Evolutionary conservation across 2,797 vertebrate genomes (phyloP), one percentile per base, ranked within the genome.

Genomic region (Cephalopachus bancanus): DNA sequence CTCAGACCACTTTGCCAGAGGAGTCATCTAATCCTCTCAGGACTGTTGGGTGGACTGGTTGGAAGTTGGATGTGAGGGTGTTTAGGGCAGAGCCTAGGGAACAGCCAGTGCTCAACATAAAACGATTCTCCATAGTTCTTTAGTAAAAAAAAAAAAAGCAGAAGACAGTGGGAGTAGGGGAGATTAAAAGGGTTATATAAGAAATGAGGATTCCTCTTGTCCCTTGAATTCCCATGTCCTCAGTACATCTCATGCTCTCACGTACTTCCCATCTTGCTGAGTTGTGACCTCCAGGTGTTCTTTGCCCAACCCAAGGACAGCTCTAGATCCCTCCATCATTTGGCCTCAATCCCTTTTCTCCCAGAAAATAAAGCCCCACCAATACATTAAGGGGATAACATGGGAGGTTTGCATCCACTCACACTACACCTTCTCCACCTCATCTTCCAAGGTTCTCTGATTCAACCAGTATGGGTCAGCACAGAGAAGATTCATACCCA

Each of bases 91-190:
- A 93, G 15, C 49, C 7, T 72, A 15, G 8, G 17, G 22, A 89
- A 3, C 53, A 67, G 37, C n/a, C 49, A n/a, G 33, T 67, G 5
- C 16, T 62, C 51, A 53, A 20, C 20, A 51, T 14, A 49, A 57
- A 76, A 33, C 28, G 11, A 91, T 19, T 83, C 51, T 12, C 51
- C 8, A 17, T 24, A 19, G 24, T 28, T 83, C 62, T 64, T 91
- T 28, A 62, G 75, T 17, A 44, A 57, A 89, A 94, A 74, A 44
- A 57, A 89, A 94, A 74, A 49, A 75, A 93, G 33, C 33, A 64
- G 57, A 92, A 33, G 55, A 64, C 6, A 83, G 10, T 4, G 0
- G 19, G 44, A 65, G 4, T 17, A 64, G 71, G 7, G n/a, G 37
- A 55, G 62, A 80, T 37, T 9, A 12, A 81, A 59, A 57, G 22